A percentile compares a stretch with the other conserved stretches of the same genome.
phyloP scores from a whole-genome alignment of 2,888 invertebrate species.

The Lepidochitona cinerea region DNA sequence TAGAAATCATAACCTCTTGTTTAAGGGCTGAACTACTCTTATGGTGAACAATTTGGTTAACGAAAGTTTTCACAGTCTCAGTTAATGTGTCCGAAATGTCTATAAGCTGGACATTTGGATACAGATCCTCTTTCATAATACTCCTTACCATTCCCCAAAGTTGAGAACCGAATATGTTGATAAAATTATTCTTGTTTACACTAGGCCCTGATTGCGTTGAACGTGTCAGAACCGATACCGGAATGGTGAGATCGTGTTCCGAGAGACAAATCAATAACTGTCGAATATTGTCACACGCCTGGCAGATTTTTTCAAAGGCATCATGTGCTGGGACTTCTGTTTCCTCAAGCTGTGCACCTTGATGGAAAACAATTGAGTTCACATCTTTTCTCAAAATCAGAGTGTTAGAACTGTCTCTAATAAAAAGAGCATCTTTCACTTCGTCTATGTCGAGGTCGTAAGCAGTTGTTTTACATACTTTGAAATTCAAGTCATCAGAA shows the following conservation, averaged over 20 bases:
- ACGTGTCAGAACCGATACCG: neutral
- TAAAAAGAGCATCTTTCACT: neutral
- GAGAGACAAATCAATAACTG: neutral
- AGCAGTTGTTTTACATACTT: neutral
- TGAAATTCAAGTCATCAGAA: neutral
- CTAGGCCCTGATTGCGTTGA: neutral
- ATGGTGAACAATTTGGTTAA: neutral
- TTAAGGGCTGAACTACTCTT: neutral
- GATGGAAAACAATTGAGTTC: neutral
- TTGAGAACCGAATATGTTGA: neutral
- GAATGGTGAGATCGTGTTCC: neutral
- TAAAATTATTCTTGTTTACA: neutral
- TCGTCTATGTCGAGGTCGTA: neutral
- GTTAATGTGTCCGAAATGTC: neutral
- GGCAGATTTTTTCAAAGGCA: neutral
- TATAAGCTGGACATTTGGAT: neutral
- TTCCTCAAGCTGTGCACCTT: neutral
- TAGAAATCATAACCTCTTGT: neutral
- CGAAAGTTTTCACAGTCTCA: neutral
- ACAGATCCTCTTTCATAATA: neutral
- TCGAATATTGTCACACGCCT: neutral
- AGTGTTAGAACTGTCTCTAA: neutral
- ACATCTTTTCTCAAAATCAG: neutral
- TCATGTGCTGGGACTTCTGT: neutral
- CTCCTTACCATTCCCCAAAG: neutral